Base-by-base conservation (phyloP, 2,113 vertebrate species). In the Stigmatopora argus region DNA sequence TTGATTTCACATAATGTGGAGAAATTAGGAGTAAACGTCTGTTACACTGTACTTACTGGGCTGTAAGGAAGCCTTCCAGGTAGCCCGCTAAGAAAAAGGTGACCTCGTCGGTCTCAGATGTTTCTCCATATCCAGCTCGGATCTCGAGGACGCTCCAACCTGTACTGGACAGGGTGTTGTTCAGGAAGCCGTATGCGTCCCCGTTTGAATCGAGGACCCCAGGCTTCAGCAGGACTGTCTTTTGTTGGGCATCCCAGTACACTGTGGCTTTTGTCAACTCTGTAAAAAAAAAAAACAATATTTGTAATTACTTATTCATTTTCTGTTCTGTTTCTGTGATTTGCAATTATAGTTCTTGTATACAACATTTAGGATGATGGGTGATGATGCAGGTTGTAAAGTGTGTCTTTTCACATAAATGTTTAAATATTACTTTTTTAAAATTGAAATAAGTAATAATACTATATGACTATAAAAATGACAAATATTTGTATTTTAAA, bases 141-240 rank as follows among this genome's bases (percentile, higher is more conserved):
- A 97, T 88, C 86, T 97, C 95, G 4, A 97, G 85, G 78, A 94
- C 56, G 0, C 93, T 92, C 95, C 95, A 97, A 21, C 95, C 95
- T 11, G 91, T 92, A 17, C 67, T 85, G 57, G 80, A 65, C 47
- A 95, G 26, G 23, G 86, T 92, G 77, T 95, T 26, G 34, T 96
- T 96, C 78, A 93, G 92, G 88, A 88, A 95, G 5, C 94, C 95
- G 0, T 93, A 96, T 0, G 93, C 92, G 58, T 92, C 93, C 9
- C 95, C 94, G 0, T 60, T 74, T 4, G 67, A 81, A 77, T 95
- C 94, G 79, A 96, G 80, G 0, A 77, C 55, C 0, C 83, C 91
- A 0, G 93, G 85, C 70, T 81, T 94, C 74, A 95, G 44, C 26
- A 78, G 51, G 41, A 94, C 82, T 0, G 56, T 34, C 83, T 94